These are phyloP conservation scores for Ptycholaimellus sp. DNA, from an alignment of 2,888 invertebrate genomes.

Conservation along the genomic window DNA sequence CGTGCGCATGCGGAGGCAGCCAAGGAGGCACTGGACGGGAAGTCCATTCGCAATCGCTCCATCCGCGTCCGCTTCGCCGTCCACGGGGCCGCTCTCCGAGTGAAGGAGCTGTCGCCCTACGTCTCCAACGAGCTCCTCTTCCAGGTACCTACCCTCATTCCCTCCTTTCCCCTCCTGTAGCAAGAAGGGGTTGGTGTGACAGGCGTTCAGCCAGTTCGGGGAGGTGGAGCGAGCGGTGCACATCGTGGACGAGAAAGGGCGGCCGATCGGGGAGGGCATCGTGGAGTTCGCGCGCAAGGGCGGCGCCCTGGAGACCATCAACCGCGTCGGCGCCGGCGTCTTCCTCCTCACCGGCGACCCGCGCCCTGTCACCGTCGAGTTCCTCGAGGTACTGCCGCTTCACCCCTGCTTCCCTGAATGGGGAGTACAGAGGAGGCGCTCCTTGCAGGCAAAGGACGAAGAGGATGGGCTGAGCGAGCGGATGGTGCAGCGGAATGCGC, in stretches of 20 bases:
- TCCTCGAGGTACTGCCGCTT: not conserved
- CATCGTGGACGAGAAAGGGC: slow-evolving; percentile 80
- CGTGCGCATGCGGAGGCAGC: slow-evolving; percentile 75
- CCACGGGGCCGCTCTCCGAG: slow-evolving; percentile 66
- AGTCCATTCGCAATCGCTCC: slow-evolving; percentile 46
- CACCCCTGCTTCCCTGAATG: not conserved
- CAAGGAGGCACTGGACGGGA: slow-evolving; percentile 73
- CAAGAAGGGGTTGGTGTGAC: not conserved
- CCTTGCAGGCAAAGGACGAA: slow-evolving; percentile 61
- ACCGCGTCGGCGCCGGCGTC: slow-evolving; percentile 70
- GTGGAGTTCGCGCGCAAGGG: slow-evolving; percentile 86
- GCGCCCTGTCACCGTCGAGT: not conserved
- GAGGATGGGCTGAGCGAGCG: slow-evolving; percentile 55
- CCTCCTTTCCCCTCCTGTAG: no score
- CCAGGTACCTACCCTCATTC: slow-evolving; percentile 36
- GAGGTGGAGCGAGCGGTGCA: slow-evolving; percentile 66
- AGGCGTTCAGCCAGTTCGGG: slow-evolving; percentile 31
- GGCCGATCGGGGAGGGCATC: slow-evolving; percentile 80
- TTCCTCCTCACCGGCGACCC: slow-evolving; percentile 55
- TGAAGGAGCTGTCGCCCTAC: slow-evolving; percentile 69
- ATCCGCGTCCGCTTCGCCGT: slow-evolving; percentile 75
- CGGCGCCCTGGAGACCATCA: slow-evolving; percentile 59
- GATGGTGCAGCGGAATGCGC: slow-evolving; percentile 44
- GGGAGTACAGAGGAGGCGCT: not conserved
- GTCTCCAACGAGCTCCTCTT: slow-evolving; percentile 83